phyloP scores from a whole-genome alignment of 2,113 vertebrate genomes.

The Ciconia boyciana region DNA sequence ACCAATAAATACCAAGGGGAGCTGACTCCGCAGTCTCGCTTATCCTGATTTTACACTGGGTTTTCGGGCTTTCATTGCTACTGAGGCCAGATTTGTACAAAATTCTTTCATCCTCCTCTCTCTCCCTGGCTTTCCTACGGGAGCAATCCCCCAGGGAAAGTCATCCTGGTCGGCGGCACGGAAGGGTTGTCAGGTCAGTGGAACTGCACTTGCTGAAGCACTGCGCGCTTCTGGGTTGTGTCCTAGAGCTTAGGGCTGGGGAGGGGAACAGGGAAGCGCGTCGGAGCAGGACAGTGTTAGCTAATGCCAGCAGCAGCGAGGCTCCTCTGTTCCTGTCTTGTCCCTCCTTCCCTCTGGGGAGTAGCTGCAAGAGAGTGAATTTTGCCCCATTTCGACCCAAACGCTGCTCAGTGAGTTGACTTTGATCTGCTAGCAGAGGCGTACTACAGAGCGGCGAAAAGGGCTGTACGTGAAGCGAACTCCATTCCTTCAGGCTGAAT shows the following conservation, averaged over 20 bases:
- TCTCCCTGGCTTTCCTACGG: background rate
- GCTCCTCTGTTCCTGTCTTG: background rate
- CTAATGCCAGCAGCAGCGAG: background rate
- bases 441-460: fast-evolving
- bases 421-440: background rate
- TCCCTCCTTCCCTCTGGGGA: background rate
- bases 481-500: background rate
- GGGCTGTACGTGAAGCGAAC: background rate
- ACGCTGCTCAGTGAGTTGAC: background rate
- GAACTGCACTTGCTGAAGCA: background rate
- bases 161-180: background rate
- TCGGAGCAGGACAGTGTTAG: background rate
- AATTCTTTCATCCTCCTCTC: background rate
- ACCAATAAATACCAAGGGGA: slow-evolving; percentile 50
- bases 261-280: background rate
- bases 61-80: background rate
- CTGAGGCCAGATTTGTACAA: background rate
- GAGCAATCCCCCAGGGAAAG: background rate
- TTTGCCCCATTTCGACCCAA: background rate
- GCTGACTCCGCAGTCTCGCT: background rate
- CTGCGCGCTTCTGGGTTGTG: background rate
- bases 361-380: no score
- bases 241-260: background rate
- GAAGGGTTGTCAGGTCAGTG: background rate
- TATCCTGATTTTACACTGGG: background rate